phyloP scores from a whole-genome alignment of 2,888 invertebrate species.

The Trilocha varians region DNA sequence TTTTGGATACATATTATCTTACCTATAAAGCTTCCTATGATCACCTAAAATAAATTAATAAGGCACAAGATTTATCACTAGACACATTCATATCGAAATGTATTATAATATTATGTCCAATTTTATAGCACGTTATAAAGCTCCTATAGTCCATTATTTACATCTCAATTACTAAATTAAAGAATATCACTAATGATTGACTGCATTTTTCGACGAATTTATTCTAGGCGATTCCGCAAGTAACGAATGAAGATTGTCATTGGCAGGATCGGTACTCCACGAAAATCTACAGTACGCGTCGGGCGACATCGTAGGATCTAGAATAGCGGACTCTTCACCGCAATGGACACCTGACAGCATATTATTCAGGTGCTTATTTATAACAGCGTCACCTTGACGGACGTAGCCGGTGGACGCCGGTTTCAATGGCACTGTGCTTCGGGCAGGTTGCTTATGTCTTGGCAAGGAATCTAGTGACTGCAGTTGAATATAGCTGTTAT shows the following conservation, averaged over 20 bases:
- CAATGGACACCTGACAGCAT: constrained; percentile 46
- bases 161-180: constrained; percentile 45
- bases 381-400: constrained; percentile 54
- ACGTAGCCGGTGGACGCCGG: constrained; percentile 53
- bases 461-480: constrained; percentile 57
- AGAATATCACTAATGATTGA: constrained; percentile 36
- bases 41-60: constrained; percentile 72
- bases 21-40: constrained; percentile 59
- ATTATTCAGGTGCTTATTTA: constrained; percentile 61
- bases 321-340: constrained; percentile 52
- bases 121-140: constrained; percentile 51
- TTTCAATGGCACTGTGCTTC: constrained; percentile 43
- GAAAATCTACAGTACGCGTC: constrained; percentile 68
- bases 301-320: constrained; percentile 65
- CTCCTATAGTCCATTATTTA: constrained; percentile 49
- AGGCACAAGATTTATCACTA: constrained; percentile 72
- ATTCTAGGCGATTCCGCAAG: constrained; percentile 48
- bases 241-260: constrained; percentile 60
- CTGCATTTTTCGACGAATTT: constrained; percentile 50
- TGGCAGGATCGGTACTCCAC: constrained; percentile 63
- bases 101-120: constrained; percentile 49
- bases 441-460: constrained; percentile 50
- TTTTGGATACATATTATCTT: constrained; percentile 25
- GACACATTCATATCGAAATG: constrained; percentile 52
- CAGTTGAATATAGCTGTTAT: constrained; percentile 60